A percentile compares a stretch with the other conserved stretches of the same genome.
Evolutionary conservation across 2,797 vertebrate species (phyloP).

Genomic region (Clamator glandarius): DNA sequence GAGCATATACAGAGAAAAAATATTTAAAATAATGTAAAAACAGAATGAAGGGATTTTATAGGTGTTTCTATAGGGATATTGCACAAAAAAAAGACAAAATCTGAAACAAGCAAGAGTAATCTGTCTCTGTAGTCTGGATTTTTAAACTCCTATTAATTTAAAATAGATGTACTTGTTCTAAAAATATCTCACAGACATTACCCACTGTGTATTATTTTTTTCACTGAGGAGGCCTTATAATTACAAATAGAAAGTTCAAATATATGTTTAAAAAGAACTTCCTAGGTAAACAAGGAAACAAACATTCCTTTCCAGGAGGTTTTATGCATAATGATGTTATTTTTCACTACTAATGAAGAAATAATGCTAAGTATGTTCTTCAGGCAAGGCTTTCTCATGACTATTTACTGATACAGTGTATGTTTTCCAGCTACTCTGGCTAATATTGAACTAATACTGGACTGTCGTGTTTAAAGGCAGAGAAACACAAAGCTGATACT

Average conservation of each 20-base stretch:
- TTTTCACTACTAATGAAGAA: background rate
- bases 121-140: background rate
- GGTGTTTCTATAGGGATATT: background rate
- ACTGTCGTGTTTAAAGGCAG: background rate
- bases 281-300: background rate
- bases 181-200: background rate
- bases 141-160: background rate
- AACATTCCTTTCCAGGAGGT: background rate
- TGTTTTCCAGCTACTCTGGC: background rate
- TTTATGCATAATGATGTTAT: background rate
- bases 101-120: background rate
- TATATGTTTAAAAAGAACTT: background rate
- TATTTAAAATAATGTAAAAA: background rate
- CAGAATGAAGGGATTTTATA: background rate
- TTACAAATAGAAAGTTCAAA: background rate
- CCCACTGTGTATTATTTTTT: background rate
- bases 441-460: background rate
- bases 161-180: background rate
- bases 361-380: background rate
- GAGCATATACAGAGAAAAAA: background rate
- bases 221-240: background rate
- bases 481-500: background rate
- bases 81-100: background rate
- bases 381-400: background rate
- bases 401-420: background rate